Evolutionary conservation across 2,888 invertebrate genomes (phyloP).

Genomic region (Eilema sororculum): DNA sequence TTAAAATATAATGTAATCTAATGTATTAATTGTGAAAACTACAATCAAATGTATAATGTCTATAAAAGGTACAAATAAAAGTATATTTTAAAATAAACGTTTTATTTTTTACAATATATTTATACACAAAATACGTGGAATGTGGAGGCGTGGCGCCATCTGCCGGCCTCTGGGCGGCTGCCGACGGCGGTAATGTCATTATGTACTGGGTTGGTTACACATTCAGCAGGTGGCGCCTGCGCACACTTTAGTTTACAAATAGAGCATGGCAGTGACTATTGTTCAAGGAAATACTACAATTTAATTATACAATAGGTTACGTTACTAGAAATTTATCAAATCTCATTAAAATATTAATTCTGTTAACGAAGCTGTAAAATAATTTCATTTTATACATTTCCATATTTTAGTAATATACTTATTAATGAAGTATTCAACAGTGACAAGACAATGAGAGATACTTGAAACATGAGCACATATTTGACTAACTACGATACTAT

Average conservation of each 20-base stretch:
- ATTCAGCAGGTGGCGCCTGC: slow-evolving; percentile 1
- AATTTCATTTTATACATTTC: slow-evolving; percentile 2
- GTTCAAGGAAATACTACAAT: slow-evolving; percentile 10
- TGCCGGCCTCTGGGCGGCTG: background rate
- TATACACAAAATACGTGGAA: slow-evolving; percentile 59
- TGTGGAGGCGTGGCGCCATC: slow-evolving; percentile 25
- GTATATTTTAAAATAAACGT: slow-evolving; percentile 65
- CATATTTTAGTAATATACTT: background rate
- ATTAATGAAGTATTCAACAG: slow-evolving; percentile 8
- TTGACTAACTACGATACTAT: slow-evolving; percentile 25
- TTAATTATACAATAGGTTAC: background rate
- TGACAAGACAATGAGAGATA: slow-evolving; percentile 9
- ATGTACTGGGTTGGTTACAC: no score
- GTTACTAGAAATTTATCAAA: slow-evolving; percentile 7
- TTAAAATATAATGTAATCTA: slow-evolving; percentile 52
- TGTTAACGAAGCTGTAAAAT: slow-evolving; percentile 5
- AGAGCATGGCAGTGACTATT: slow-evolving; percentile 15
- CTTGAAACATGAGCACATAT: slow-evolving; percentile 24
- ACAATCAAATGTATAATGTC: slow-evolving; percentile 64
- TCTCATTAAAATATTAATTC: slow-evolving; percentile 11
- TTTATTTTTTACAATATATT: slow-evolving; percentile 61
- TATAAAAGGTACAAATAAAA: slow-evolving; percentile 65
- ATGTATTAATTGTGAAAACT: slow-evolving; percentile 48
- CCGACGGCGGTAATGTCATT: background rate
- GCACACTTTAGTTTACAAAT: background rate